Conservation (phyloP, 1,140 invertebrate species). For the Babylonia areolata region DNA sequence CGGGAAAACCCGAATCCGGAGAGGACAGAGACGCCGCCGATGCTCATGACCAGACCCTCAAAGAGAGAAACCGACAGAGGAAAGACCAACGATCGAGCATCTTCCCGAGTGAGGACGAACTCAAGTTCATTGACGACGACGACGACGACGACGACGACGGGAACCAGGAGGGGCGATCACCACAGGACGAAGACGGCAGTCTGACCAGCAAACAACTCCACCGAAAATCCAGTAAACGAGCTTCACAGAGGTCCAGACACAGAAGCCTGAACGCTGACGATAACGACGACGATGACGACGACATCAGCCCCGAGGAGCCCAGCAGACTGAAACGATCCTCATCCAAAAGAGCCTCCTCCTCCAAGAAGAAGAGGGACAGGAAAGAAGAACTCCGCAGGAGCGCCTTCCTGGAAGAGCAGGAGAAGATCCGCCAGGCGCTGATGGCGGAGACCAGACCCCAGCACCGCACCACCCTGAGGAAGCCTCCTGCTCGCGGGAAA, state of each 20-base stretch:
- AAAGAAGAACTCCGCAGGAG: slow-evolving; percentile 12
- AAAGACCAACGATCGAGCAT: background rate
- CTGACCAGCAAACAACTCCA: background rate
- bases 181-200: background rate
- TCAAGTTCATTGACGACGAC: background rate
- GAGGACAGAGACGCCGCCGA: background rate
- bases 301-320: background rate
- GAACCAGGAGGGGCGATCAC: background rate
- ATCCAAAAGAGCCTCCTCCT: background rate
- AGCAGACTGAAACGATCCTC: background rate
- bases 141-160: background rate
- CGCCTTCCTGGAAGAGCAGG: slow-evolving; percentile 29
- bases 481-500: background rate
- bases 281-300: background rate
- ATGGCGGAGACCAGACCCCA: background rate
- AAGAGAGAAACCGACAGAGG: background rate
- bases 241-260: background rate
- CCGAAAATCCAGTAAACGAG: background rate
- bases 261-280: background rate
- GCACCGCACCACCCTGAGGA: background rate
- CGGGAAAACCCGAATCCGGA: background rate
- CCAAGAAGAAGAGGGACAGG: slow-evolving; percentile 11
- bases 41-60: background rate
- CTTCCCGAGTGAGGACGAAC: background rate
- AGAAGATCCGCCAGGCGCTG: background rate